phyloP scores from a whole-genome alignment of 2,888 invertebrate genomes.

The Dryadula phaetusa region DNA sequence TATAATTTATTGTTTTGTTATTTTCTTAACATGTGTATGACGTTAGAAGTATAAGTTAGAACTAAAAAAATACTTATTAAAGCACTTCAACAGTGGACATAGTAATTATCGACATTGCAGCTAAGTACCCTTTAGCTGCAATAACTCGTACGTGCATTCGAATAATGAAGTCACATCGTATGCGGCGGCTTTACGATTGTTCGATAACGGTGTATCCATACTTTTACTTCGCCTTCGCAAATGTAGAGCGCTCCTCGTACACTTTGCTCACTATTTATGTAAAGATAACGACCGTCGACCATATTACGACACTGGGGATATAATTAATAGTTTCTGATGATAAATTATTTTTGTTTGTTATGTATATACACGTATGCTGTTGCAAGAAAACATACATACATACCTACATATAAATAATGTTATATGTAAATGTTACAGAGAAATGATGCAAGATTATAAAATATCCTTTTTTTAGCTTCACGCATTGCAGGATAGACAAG shows the following conservation, averaged over 20 bases:
- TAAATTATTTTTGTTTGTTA: conserved; percentile 13
- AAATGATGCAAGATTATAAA: too few species aligned
- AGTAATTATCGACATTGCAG: not conserved
- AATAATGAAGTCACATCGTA: conserved; percentile 2
- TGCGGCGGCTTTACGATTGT: not conserved
- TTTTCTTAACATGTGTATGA: too few species aligned
- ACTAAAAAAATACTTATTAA: not conserved
- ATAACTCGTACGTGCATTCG: not conserved
- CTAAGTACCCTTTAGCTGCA: not conserved
- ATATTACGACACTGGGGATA: conserved; percentile 3
- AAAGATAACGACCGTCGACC: conserved; percentile 27
- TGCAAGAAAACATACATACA: not conserved
- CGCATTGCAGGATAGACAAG: too few species aligned
- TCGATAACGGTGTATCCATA: conserved; percentile 35
- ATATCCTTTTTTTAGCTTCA: too few species aligned
- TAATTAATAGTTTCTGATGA: not conserved
- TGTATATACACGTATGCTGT: not conserved
- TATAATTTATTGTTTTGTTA: too few species aligned
- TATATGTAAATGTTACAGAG: too few species aligned
- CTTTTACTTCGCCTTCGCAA: conserved; percentile 33
- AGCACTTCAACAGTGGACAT: too few species aligned
- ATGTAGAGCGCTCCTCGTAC: conserved; percentile 25
- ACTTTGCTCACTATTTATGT: not conserved
- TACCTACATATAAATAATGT: too few species aligned
- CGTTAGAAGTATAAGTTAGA: too few species aligned